phyloP scores from a whole-genome alignment of 2,888 invertebrate species.

The Athalia circularis region DNA sequence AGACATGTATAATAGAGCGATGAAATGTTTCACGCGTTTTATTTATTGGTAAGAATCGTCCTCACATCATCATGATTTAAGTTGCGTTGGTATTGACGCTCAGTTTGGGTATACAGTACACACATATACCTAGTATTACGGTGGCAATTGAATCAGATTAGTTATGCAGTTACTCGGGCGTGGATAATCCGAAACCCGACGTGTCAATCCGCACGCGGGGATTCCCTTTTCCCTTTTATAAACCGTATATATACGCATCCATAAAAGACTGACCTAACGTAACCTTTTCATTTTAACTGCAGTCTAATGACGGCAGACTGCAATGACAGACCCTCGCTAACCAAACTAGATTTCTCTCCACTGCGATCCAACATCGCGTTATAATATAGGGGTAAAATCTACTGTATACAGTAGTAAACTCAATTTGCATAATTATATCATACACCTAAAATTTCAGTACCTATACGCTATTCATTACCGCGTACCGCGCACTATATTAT shows the following conservation, averaged over 20 bases:
- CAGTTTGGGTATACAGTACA: background rate
- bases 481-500: too few species aligned
- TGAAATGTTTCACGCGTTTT: background rate
- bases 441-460: too few species aligned
- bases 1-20: background rate
- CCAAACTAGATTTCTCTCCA: conserved; percentile 9
- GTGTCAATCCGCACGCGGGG: conserved; percentile 56
- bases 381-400: too few species aligned
- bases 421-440: too few species aligned
- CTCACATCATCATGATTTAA: background rate
- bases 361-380: conserved; percentile 3
- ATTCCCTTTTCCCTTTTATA: conserved; percentile 20
- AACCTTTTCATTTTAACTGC: conserved; percentile 38
- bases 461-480: too few species aligned
- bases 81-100: background rate
- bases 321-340: conserved; percentile 2
- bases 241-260: conserved; percentile 32
- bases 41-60: conserved; percentile 22
- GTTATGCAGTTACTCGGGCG: conserved; percentile 66
- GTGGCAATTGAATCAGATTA: conserved; percentile 69
- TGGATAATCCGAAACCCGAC: conserved; percentile 62
- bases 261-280: conserved; percentile 42
- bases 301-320: conserved; percentile 38
- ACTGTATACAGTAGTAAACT: too few species aligned
- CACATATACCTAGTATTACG: background rate